Evolutionary conservation across 2,113 vertebrate genomes (phyloP).

Genomic region (Origma solitaria): DNA sequence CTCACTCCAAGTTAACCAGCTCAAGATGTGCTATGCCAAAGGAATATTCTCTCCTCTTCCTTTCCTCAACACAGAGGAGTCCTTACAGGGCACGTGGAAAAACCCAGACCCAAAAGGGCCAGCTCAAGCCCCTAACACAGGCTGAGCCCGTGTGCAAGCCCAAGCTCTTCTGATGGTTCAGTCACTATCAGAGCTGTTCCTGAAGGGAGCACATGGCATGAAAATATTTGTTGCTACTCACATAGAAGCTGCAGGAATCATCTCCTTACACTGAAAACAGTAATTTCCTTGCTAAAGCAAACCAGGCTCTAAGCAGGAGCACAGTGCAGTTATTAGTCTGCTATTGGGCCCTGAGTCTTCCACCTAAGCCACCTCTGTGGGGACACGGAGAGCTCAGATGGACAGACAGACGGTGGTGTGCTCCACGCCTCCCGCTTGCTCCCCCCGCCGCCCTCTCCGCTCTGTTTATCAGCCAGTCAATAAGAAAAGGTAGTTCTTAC

Average conservation of each 20-base stretch:
- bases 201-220: not conserved
- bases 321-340: accelerated
- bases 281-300: not conserved
- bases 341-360: accelerated
- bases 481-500: constrained; percentile 89
- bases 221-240: not conserved
- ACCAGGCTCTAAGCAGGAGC: not conserved
- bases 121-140: not conserved
- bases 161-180: not conserved
- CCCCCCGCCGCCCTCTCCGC: not conserved
- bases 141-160: not conserved
- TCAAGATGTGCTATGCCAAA: not conserved
- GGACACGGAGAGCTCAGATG: not conserved
- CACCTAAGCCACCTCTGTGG: accelerated
- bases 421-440: not conserved
- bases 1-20: constrained; percentile 35
- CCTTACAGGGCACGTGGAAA: not conserved
- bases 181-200: not conserved
- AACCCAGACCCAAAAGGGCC: not conserved
- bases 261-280: not conserved
- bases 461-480: constrained; percentile 81
- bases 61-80: not conserved
- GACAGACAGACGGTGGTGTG: not conserved
- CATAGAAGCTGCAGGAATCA: not conserved
- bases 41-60: not conserved